A percentile compares a stretch with the other conserved stretches of the same genome.
These are phyloP conservation scores for Euwallacea similis DNA, from an alignment of 1,140 invertebrate species.

Conservation along the genomic window DNA sequence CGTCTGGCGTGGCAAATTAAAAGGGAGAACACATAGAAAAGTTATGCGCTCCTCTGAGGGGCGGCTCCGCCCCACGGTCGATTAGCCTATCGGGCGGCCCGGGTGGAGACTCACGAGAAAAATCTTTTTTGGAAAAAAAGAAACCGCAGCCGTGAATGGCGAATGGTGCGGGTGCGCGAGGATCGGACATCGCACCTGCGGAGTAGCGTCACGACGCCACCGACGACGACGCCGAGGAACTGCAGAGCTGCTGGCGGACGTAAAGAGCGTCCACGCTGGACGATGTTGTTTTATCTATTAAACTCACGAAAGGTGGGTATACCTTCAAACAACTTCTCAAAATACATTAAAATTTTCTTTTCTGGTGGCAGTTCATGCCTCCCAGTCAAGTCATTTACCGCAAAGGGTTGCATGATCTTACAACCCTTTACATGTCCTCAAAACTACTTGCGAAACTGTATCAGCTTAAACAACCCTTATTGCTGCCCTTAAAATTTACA, in stretches of 20 bases:
- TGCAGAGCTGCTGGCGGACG: constrained; percentile 33
- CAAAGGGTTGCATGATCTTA: too few relatives aligned
- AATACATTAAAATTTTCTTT: too few relatives aligned
- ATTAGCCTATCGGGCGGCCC: constrained; percentile 52
- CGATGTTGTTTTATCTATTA: neutral
- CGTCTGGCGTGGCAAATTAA: constrained; percentile 40
- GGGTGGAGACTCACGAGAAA: constrained; percentile 55
- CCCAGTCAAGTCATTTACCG: too few relatives aligned
- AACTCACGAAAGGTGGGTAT: too few relatives aligned
- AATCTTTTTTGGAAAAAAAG: constrained; percentile 53
- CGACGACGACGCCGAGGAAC: constrained; percentile 46
- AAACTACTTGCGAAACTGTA: too few relatives aligned
- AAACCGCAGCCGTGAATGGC: constrained; percentile 52
- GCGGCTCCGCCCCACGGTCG: constrained; percentile 48
- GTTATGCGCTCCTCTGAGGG: constrained; percentile 29
- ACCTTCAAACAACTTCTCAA: too few relatives aligned
- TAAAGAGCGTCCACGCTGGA: constrained; percentile 39
- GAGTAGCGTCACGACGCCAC: constrained; percentile 50
- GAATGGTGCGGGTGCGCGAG: constrained; percentile 55
- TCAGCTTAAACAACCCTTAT: too few relatives aligned
- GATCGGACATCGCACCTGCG: constrained; percentile 58
- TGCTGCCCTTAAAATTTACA: too few relatives aligned
- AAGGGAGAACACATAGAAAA: constrained; percentile 37
- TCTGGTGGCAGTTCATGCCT: too few relatives aligned
- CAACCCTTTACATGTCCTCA: too few relatives aligned